These are phyloP conservation scores for Formicarius rufipectus DNA, from an alignment of 2,113 vertebrate species.

Conservation along the genomic window DNA sequence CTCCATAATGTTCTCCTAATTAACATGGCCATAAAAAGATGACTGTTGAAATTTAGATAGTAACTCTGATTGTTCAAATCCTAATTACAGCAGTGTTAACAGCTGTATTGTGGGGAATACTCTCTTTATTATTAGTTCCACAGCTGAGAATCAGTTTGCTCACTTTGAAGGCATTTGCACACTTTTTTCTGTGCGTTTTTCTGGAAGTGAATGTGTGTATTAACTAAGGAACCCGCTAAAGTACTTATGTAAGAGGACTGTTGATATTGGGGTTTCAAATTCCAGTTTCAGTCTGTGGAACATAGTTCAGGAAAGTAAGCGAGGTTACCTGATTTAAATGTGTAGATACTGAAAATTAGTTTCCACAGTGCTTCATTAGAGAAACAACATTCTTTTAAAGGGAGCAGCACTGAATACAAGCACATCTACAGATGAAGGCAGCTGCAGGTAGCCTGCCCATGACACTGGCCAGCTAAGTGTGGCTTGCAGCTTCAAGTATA, in stretches of 20 bases:
- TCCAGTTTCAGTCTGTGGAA: not conserved
- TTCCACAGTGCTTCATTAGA: not conserved
- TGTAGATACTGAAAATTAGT: not conserved
- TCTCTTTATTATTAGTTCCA: slow-evolving; percentile 5
- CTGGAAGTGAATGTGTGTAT: not conserved
- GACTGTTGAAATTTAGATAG: slow-evolving; percentile 5
- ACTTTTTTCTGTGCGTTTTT: not conserved
- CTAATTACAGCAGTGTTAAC: slow-evolving; percentile 46
- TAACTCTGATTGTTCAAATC: slow-evolving; percentile 28
- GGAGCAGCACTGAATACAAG: not conserved
- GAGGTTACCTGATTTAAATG: not conserved
- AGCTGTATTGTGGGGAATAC: not conserved
- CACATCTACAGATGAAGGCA: not conserved
- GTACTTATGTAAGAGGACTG: not conserved
- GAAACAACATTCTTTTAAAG: not conserved
- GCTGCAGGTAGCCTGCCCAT: not conserved
- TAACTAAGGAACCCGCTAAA: not conserved
- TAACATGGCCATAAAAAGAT: not conserved
- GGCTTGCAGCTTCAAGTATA: not conserved
- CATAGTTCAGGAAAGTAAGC: not conserved
- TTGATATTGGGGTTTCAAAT: not conserved
- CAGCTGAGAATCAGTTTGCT: not conserved
- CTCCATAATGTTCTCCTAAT: slow-evolving; percentile 2
- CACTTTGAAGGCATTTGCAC: slow-evolving; percentile 1
- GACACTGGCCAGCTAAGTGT: not conserved